Evolutionary conservation across 2,113 vertebrate species (phyloP).

Genomic region (Gadus chalcogrammus): DNA sequence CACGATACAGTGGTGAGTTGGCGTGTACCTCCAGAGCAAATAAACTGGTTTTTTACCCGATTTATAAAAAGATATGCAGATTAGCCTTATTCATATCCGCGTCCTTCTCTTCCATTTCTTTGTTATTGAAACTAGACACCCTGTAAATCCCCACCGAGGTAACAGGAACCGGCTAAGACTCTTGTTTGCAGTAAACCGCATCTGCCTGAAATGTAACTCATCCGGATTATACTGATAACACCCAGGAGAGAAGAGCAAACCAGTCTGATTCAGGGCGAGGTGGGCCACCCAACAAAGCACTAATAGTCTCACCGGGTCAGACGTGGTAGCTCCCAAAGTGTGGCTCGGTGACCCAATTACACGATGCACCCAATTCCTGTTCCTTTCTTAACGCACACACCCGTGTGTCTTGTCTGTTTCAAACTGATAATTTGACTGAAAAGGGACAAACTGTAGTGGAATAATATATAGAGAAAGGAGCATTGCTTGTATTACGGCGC

Average conservation of each 20-base stretch:
- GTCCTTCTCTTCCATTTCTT: background rate
- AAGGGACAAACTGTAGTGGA: too few relatives aligned
- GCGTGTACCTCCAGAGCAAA: background rate
- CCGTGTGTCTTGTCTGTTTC: too few relatives aligned
- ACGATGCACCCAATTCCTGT: too few relatives aligned
- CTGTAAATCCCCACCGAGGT: background rate
- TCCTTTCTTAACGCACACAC: too few relatives aligned
- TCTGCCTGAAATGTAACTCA: background rate
- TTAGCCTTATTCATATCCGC: background rate
- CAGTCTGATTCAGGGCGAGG: background rate
- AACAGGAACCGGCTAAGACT: slow-evolving; percentile 4
- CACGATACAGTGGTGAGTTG: too few relatives aligned
- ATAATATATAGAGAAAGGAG: too few relatives aligned
- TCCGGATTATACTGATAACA: background rate
- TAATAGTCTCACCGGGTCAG: too few relatives aligned
- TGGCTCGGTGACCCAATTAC: too few relatives aligned
- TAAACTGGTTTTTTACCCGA: background rate
- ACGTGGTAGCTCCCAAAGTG: too few relatives aligned
- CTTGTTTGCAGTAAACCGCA: slow-evolving; percentile 48
- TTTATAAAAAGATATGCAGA: background rate
- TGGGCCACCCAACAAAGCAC: background rate
- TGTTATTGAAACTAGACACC: slow-evolving; percentile 22
- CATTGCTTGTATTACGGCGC: too few relatives aligned
- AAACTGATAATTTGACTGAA: too few relatives aligned
- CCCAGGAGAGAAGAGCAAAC: background rate